Conservation (phyloP, 2,113 vertebrate species). For the Callocephalon fimbriatum region DNA sequence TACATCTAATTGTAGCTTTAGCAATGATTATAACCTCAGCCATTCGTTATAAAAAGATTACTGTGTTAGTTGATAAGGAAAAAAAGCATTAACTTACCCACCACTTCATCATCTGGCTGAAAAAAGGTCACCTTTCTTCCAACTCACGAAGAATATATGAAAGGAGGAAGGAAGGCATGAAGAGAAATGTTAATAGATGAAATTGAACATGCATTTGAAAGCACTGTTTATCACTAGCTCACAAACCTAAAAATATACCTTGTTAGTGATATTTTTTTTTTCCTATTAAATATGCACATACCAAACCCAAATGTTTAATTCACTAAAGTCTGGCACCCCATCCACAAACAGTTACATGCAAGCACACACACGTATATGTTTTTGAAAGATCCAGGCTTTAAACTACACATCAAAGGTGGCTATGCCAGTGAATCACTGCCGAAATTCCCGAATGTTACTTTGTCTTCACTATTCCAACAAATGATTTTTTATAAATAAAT, state of each 20-base stretch:
- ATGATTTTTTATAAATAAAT: neutral
- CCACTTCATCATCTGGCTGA: constrained; percentile 91
- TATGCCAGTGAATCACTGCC: neutral
- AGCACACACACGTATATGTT: neutral
- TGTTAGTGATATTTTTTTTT: neutral
- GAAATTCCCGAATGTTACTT: neutral
- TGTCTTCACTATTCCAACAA: neutral
- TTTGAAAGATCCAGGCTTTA: neutral
- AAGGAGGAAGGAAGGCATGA: neutral
- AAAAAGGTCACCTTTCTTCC: constrained; percentile 92
- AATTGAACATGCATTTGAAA: neutral
- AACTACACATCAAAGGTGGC: neutral
- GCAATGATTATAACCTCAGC: neutral
- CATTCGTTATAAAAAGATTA: neutral
- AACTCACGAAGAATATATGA: constrained; percentile 72
- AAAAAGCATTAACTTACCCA: constrained; percentile 81
- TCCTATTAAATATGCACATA: neutral
- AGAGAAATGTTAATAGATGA: neutral
- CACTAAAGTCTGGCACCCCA: neutral
- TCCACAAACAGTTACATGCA: neutral
- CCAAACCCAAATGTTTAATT: neutral
- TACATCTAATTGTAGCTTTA: neutral
- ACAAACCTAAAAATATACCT: neutral
- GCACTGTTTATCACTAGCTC: neutral
- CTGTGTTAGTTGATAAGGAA: neutral